Percentiles rank a stretch among this genome's conserved stretches.
Conservation (phyloP, 2,113 vertebrate genomes). For the Cynocephalus volans region DNA sequence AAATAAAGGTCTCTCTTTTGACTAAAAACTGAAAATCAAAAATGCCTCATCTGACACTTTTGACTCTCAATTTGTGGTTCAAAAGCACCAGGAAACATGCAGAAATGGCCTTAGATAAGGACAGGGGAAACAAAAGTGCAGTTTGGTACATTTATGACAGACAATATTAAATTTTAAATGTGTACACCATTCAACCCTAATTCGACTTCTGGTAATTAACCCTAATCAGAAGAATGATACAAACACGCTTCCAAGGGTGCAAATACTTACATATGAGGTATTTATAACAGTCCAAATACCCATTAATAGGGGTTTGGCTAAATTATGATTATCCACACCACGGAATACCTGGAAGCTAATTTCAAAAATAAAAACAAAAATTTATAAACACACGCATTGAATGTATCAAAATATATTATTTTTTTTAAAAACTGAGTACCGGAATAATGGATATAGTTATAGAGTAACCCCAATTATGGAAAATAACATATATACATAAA, state of each 20-base stretch:
- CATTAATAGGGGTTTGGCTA: not conserved
- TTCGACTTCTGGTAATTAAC: not conserved
- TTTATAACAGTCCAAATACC: not conserved
- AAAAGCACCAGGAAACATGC: not conserved
- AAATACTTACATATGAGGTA: not conserved
- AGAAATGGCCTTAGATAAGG: not conserved
- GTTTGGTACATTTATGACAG: not conserved
- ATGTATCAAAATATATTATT: not conserved
- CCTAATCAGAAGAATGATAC: not conserved
- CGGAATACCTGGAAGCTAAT: not conserved
- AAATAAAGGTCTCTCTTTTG: constrained; percentile 23
- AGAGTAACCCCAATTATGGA: not conserved
- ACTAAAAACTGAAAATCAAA: constrained; percentile 31
- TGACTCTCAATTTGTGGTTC: not conserved
- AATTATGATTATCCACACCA: not conserved
- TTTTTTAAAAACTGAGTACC: not conserved
- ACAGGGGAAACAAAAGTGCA: not conserved
- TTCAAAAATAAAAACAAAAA: not conserved
- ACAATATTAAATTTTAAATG: not conserved
- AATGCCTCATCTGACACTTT: not conserved
- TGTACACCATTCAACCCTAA: not conserved
- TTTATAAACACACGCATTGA: not conserved
- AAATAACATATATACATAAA: constrained; percentile 6
- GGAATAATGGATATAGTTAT: not conserved
- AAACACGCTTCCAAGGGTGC: not conserved